Base-by-base conservation (phyloP, 1,140 invertebrate genomes). In the Lepidurus couesii region DNA sequence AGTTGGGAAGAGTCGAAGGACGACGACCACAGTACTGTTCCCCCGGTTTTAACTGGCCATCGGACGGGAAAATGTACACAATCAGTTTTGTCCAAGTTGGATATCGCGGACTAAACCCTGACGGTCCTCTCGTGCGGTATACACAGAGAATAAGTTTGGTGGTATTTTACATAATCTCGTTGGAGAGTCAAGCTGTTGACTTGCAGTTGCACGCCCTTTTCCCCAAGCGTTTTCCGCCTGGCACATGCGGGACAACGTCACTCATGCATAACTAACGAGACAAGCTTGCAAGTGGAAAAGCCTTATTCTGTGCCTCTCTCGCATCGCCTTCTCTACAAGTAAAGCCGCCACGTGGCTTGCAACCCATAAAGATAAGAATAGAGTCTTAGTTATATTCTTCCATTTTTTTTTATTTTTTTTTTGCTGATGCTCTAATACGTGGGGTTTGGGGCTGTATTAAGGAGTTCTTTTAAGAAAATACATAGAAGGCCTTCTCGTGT, bases 151-250 rank as follows among this genome's bases (percentile, higher is more conserved):
- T 65, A 65, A 65, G 53, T 65, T 65, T 65, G n/a, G 53, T 65
- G 53, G 53, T 65, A 65, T 65, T 65, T 65, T 65, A 65, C 53
- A 65, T 65, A 65, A 65, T 65, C 16, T 65, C 53, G 53, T 65
- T 65, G 16, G 53, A 21, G 53, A 65, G 53, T 65, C 53, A 65
- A 13, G 53, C 53, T 65, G 16, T 21, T 65, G 53, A 21, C 53
- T 65, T 65, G 21, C 53, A 65, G 53, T 65, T 21, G 53, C 21
- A 65, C 13, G 53, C 53, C 53, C 53, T 65, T 65, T 21, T 65
- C 53, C 9, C 53, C 53, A 65, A 4, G 13, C 53, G 53, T 65
- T 65, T 65, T 65, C 53, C 53, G 21, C 53, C 53, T 34, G 13
- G 53, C 21, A 65, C 53, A 65, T 65, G 53, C 16, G 53, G 53